Base-by-base conservation (phyloP, 2,888 invertebrate species). In the Leucoma salicis region DNA sequence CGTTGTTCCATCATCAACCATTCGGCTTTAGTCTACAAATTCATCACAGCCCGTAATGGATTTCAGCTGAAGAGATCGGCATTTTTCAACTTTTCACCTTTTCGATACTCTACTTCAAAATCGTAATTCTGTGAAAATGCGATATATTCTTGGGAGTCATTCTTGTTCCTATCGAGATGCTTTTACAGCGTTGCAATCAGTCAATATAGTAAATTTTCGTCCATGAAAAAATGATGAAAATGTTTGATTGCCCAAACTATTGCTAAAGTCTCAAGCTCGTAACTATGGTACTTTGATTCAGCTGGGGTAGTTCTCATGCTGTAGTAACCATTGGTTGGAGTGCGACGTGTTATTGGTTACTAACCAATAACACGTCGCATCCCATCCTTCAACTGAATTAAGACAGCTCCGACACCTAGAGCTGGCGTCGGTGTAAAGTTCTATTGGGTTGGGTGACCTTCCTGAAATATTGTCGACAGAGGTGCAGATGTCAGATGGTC, bases 241-340 rank as follows among this genome's bases (percentile, higher is more conserved):
- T 40, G 47, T n/a, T 46, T 41, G 2, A 51, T 18, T 1, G 54
- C 48, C 1, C 33, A 45, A 1, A 55, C 54, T 0, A 54, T 51
- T 0, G 58, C 56, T 7, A 56, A 12, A 1, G 54, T 53, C 2
- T 57, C 53, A 0, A 61, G 29, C 12, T 58, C 54, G 8, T 54
- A 50, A 2, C 39, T 46, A n/a, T 49, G 55, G 13, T 55, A 54
- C 0, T 39, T 21, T 0, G 44, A 35, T 15, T 47, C 47, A 5
- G 31, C 33, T 11, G 31, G 3, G 0, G 43, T 31, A 3, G 47
- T 29, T 35, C 29, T 5, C 2, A 1, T 13, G 13, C 29, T 29
- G 13, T 3, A 29, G 6, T 29, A 25, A 3, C 10, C 25, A 10
- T 8, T n/a, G n/a, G n/a, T n/a, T n/a, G 4, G 25, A n/a, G 25